These are phyloP conservation scores for Meliscaeva auricollis DNA, from an alignment of 2,888 invertebrate genomes.

Conservation along the genomic window DNA sequence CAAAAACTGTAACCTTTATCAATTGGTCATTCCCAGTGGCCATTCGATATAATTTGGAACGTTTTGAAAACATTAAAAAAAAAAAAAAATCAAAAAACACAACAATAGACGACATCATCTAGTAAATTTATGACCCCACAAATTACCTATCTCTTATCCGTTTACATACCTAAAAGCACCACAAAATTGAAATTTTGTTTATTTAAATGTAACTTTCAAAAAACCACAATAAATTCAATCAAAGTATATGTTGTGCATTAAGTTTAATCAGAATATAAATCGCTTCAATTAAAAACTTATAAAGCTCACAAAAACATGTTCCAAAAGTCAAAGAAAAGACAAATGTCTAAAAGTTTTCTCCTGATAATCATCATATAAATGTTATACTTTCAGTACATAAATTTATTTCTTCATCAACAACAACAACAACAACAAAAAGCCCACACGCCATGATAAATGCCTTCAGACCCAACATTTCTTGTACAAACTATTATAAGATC, in stretches of 20 bases:
- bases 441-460: constrained; percentile 32
- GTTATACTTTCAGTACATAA: neutral
- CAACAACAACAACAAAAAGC: neutral
- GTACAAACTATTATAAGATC: constrained; percentile 7
- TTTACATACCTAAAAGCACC: too few species aligned
- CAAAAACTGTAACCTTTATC: too few species aligned
- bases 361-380: constrained; percentile 12
- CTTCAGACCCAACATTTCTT: neutral
- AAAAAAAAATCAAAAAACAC: too few species aligned
- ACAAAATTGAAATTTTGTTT: neutral
- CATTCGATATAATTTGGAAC: too few species aligned
- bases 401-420: neutral
- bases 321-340: neutral
- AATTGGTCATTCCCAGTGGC: too few species aligned
- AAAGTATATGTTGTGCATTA: neutral
- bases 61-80: too few species aligned
- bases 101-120: too few species aligned
- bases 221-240: neutral
- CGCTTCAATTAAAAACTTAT: constrained; percentile 1
- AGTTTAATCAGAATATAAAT: constrained; percentile 5
- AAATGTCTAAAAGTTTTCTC: constrained; percentile 9
- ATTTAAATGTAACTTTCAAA: neutral
- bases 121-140: too few species aligned
- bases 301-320: neutral
- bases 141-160: too few species aligned